Conservation (phyloP, 2,888 invertebrate species). For the Lasioglossum morio region DNA sequence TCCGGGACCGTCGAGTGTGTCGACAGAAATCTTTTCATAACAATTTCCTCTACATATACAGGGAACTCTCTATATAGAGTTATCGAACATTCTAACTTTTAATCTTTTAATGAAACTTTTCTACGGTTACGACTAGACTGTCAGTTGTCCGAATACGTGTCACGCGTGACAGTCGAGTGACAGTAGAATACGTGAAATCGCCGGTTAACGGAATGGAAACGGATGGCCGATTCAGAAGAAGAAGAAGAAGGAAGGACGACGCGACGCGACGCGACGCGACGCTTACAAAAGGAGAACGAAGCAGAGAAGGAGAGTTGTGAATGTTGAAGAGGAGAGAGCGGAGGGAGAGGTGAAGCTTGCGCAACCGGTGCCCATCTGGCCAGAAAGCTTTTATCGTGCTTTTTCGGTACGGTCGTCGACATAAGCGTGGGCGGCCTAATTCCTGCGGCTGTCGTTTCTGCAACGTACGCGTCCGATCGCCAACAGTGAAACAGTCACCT, state of each 20-base stretch:
- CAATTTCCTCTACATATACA: too few species aligned
- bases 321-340: conserved; percentile 18
- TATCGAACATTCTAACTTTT: too few species aligned
- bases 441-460: conserved; percentile 66
- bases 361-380: conserved; percentile 75
- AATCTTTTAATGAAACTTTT: too few species aligned
- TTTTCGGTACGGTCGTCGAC: conserved; percentile 74
- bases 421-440: conserved; percentile 75
- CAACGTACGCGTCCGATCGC: conserved; percentile 55
- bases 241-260: neutral
- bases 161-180: conserved; percentile 4
- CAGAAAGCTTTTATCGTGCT: conserved; percentile 75
- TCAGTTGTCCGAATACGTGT: neutral
- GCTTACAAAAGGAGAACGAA: neutral
- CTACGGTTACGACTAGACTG: too few species aligned
- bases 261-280: neutral
- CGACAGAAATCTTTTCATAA: too few species aligned
- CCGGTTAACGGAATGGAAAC: conserved; percentile 2
- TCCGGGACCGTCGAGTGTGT: too few species aligned
- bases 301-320: neutral
- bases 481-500: conserved; percentile 31
- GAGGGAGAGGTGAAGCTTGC: conserved; percentile 59
- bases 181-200: conserved; percentile 1
- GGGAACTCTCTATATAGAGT: too few species aligned
- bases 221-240: neutral